Base-by-base conservation (phyloP, 1,140 invertebrate species). In the Ceratoteleas bidentatus region DNA sequence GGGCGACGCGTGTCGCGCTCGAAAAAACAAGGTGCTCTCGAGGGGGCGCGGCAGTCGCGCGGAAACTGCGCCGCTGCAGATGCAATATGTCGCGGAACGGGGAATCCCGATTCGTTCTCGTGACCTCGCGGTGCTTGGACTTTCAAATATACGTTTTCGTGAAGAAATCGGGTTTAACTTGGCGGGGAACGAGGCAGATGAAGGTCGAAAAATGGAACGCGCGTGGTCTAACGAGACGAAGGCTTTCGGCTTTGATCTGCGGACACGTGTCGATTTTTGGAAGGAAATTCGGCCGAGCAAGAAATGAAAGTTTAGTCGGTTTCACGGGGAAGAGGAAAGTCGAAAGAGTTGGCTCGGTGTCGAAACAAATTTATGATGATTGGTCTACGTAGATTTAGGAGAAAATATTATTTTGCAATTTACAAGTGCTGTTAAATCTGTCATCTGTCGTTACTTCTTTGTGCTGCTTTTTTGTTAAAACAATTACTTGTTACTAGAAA, bases 11-110 rank as follows among this genome's bases (percentile, higher is more conserved):
- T 82, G 80, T 84, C 60, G 72, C 74, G 24, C 50, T 61, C 47
- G 54, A 68, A 74, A 64, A 68, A 75, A 57, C 56, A 58, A 68
- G 58, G 10, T 33, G 52, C 54, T 61, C 43, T 65, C 81, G 73
- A 84, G 84, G 83, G 75, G 82, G 64, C 62, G 61, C 57, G 68
- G 85, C 85, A 87, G 89, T 89, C 86, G 61, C 84, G 85, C 85
- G 88, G 86, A 89, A 89, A 85, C n/a, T n/a, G n/a, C n/a, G n/a
- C n/a, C 89, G 88, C 85, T 74, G 81, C 76, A 73, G 62, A 81
- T 83, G 78, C 81, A 83, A 88, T 87, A 86, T 84, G 80, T 81
- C 77, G 84, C 77, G 85, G 85, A 73, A 47, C 81, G 36, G 15
- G 16, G 53, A 32, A 15, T 40, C 56, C 43, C 36, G 65, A 76